phyloP scores from a whole-genome alignment of 1,140 invertebrate species.

The Dryas iulia region DNA sequence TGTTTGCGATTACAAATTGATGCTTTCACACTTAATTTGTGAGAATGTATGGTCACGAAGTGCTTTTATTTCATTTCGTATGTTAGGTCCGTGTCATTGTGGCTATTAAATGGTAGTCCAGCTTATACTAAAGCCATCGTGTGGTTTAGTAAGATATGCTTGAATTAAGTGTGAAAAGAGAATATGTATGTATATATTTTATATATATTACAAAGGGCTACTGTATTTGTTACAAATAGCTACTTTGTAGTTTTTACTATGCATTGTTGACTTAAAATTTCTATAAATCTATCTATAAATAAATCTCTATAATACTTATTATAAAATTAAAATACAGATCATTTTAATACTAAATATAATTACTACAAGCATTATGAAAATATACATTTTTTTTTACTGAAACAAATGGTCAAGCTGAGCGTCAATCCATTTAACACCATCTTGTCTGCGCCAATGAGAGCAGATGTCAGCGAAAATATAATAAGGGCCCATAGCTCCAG shows the following conservation, averaged over 20 bases:
- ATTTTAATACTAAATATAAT: too few species aligned
- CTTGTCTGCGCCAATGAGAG: constrained; percentile 28
- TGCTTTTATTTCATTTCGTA: background rate
- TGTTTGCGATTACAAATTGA: constrained; percentile 29
- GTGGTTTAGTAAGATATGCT: background rate
- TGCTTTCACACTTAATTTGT: constrained; percentile 28
- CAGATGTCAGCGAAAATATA: constrained; percentile 43
- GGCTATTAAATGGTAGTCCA: background rate
- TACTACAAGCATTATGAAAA: background rate
- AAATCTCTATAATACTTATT: too few species aligned
- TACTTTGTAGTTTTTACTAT: too few species aligned
- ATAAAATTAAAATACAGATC: too few species aligned
- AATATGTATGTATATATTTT: too few species aligned
- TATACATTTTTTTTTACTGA: constrained; percentile 4
- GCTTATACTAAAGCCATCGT: background rate
- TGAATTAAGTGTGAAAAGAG: background rate
- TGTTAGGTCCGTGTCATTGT: background rate
- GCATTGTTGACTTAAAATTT: too few species aligned
- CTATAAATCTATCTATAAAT: too few species aligned
- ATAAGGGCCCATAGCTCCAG: constrained; percentile 35
- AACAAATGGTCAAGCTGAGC: constrained; percentile 10
- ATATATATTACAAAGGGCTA: too few species aligned
- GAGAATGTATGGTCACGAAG: constrained; percentile 11
- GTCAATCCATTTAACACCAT: constrained; percentile 25
- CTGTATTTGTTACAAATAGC: too few species aligned